Percentiles rank a stretch among this genome's conserved stretches.
These are phyloP conservation scores for Montipora cactus DNA, from an alignment of 64 coral and sea anemone genomes.

Conservation along the genomic window DNA sequence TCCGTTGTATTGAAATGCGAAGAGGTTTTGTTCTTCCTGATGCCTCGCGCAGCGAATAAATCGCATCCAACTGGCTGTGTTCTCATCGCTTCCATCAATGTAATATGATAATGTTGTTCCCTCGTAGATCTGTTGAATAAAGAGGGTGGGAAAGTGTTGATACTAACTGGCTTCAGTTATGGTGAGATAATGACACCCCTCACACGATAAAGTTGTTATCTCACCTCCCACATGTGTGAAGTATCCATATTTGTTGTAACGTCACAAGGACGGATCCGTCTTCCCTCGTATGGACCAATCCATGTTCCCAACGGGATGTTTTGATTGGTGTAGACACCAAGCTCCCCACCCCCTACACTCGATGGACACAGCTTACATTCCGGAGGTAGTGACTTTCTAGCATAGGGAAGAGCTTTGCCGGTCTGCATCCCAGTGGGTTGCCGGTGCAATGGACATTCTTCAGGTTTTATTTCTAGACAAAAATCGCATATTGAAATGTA, in stretches of 20 bases:
- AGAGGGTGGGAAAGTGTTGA: not conserved
- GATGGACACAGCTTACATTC: slow-evolving; percentile 51
- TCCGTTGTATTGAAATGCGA: slow-evolving; percentile 68
- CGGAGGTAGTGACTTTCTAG: slow-evolving; percentile 58
- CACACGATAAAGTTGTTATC: not conserved
- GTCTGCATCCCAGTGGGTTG: slow-evolving; percentile 1
- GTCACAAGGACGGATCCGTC: slow-evolving; percentile 41
- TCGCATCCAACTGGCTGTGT: slow-evolving; percentile 79
- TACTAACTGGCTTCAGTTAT: not conserved
- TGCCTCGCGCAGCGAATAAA: slow-evolving; percentile 82
- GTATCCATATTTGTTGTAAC: slow-evolving; percentile 41
- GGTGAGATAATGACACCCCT: not conserved
- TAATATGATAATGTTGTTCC: slow-evolving; percentile 48
- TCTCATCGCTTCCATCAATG: slow-evolving; percentile 89
- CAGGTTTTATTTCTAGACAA: slow-evolving; percentile 3
- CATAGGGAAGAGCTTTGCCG: slow-evolving; percentile 19
- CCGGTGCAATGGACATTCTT: not conserved
- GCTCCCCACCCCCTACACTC: not conserved
- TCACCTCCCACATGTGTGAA: slow-evolving; percentile 71
- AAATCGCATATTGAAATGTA: slow-evolving; percentile 7
- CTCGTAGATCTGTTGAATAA: slow-evolving; percentile 62
- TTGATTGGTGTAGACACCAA: slow-evolving; percentile 68
- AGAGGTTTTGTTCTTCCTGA: slow-evolving; percentile 74
- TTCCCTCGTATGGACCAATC: slow-evolving; percentile 74
- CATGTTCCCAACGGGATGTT: slow-evolving; percentile 59